These are phyloP conservation scores for Chydorus sphaericus DNA, from an alignment of 2,888 invertebrate genomes.

Conservation along the genomic window DNA sequence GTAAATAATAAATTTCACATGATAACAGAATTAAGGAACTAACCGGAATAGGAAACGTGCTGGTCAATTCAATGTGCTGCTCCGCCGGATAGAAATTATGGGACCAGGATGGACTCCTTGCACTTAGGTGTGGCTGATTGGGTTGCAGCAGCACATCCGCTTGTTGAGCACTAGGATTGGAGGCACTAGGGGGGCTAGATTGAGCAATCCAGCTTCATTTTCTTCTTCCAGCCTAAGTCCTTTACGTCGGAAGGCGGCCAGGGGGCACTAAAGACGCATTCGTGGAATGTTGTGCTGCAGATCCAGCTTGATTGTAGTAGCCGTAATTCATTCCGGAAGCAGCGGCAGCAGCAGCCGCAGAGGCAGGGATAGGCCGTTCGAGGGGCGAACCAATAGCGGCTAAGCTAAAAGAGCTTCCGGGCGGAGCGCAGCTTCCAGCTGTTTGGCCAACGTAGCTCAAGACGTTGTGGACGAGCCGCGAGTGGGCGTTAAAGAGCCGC, in stretches of 20 bases:
- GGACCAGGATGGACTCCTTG: slow-evolving; percentile 85
- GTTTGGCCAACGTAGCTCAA: slow-evolving; percentile 1
- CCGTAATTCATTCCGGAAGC: neutral
- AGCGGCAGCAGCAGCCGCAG: neutral
- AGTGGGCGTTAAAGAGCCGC: slow-evolving; percentile 2
- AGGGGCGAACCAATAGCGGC: neutral
- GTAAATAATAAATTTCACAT: no score
- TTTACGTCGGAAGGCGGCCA: neutral
- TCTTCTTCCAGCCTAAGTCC: slow-evolving; percentile 2
- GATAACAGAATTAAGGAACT: no score
- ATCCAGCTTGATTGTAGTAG: neutral
- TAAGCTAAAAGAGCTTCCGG: neutral
- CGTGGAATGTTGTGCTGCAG: no score
- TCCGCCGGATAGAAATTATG: slow-evolving; percentile 88
- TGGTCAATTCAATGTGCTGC: slow-evolving; percentile 71
- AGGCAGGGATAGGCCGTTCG: neutral
- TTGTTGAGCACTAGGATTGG: slow-evolving; percentile 72
- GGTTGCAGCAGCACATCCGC: slow-evolving; percentile 76
- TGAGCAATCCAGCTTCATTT: slow-evolving; percentile 53
- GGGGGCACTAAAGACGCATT: neutral
- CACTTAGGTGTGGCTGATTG: slow-evolving; percentile 63
- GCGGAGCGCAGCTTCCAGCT: neutral
- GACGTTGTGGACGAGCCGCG: neutral
- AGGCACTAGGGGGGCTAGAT: slow-evolving; percentile 73
- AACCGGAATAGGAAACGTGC: slow-evolving; percentile 76